These are phyloP conservation scores for Armadillidium nasatum DNA, from an alignment of 1,140 invertebrate genomes.

Conservation along the genomic window DNA sequence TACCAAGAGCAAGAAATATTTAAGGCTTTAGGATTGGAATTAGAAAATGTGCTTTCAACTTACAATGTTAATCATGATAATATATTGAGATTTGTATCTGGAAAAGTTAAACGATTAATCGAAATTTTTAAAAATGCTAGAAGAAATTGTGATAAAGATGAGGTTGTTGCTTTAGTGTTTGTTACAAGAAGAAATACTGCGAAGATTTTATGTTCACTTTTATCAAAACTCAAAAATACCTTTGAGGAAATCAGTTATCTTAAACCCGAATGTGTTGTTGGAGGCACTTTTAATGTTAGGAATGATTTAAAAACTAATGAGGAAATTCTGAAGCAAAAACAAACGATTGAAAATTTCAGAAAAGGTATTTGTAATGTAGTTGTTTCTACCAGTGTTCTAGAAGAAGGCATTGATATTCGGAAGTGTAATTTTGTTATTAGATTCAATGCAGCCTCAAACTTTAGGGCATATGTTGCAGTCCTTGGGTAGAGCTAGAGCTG, in stretches of 20 bases:
- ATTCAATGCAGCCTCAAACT: constrained; percentile 56
- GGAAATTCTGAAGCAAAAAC: constrained; percentile 44
- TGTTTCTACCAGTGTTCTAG: constrained; percentile 72
- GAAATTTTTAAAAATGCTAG: too few relatives aligned
- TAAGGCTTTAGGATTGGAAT: too few relatives aligned
- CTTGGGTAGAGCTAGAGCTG: constrained; percentile 41
- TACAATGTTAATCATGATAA: too few relatives aligned
- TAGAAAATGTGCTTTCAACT: too few relatives aligned
- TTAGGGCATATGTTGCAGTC: constrained; percentile 42
- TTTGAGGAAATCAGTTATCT: constrained; percentile 56
- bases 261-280: constrained; percentile 67
- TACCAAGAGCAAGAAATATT: too few relatives aligned
- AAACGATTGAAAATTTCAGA: constrained; percentile 54
- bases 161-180: too few relatives aligned
- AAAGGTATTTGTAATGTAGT: constrained; percentile 66
- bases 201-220: too few relatives aligned
- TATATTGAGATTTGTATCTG: too few relatives aligned
- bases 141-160: too few relatives aligned
- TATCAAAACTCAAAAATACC: too few relatives aligned
- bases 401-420: constrained; percentile 79
- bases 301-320: constrained; percentile 45
- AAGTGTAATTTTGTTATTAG: constrained; percentile 71
- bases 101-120: too few relatives aligned
- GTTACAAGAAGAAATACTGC: too few relatives aligned
- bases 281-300: constrained; percentile 49